Conservation (phyloP, 92 coral and sea anemone species). For the Nematostella vectensis region DNA sequence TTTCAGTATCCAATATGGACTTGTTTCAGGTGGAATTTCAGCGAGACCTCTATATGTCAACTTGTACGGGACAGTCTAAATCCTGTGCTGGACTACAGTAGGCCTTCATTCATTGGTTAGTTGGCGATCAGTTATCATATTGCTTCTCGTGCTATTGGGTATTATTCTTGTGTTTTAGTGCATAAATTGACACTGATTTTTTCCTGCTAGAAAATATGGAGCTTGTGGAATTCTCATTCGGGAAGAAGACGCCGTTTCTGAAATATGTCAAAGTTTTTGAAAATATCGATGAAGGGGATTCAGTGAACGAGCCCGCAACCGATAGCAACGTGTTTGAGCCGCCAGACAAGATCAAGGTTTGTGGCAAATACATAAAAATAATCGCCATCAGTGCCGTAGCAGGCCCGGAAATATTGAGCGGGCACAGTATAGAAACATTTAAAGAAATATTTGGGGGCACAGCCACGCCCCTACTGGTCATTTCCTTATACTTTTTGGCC, state of each 20-base stretch:
- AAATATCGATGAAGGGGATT: conserved; percentile 74
- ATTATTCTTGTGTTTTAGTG: no score
- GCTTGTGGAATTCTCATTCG: conserved; percentile 75
- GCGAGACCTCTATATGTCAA: conserved; percentile 76
- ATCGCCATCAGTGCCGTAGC: no score
- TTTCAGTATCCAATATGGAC: no score
- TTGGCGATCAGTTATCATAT: not conserved
- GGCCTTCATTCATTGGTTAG: conserved; percentile 82
- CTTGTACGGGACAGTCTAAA: conserved; percentile 68
- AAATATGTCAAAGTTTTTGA: conserved; percentile 83
- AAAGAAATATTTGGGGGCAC: no score
- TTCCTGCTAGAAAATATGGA: conserved; percentile 63
- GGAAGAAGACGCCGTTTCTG: conserved; percentile 79
- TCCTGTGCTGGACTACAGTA: conserved; percentile 84
- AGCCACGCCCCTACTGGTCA: no score
- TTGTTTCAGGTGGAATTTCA: conserved; percentile 82
- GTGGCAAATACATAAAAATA: no score
- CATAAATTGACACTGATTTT: not conserved
- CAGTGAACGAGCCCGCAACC: conserved; percentile 62
- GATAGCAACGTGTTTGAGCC: conserved; percentile 56
- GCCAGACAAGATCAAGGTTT: conserved; percentile 57
- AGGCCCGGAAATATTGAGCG: no score
- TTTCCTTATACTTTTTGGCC: no score
- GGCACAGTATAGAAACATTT: no score
- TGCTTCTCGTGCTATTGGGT: not conserved